Conservation (phyloP, 2,888 invertebrate species). For the Torymus aiolomorphi region DNA sequence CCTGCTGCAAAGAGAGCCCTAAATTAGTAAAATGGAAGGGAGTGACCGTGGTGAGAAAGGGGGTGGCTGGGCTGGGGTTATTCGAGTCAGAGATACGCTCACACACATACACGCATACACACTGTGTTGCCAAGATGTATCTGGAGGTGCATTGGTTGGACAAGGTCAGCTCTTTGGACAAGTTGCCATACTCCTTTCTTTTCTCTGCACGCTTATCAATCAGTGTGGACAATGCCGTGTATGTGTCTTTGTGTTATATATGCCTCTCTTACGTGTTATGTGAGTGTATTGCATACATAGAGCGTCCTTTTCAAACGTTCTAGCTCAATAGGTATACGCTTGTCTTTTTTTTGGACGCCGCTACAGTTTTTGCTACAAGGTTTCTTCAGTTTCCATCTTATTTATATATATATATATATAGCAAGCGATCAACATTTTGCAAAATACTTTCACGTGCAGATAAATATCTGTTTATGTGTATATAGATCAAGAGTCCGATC, state of each 20-base stretch:
- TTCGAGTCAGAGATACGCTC: not conserved
- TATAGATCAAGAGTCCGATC: not conserved
- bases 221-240: too few species aligned
- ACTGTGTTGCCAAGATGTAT: conserved; percentile 13
- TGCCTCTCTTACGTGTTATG: too few species aligned
- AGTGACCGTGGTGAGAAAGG: conserved; percentile 59
- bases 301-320: not conserved
- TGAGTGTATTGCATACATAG: too few species aligned
- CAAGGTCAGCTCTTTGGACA: not conserved
- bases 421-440: conserved; percentile 9
- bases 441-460: conserved; percentile 38
- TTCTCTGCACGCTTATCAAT: not conserved
- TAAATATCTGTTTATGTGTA: not conserved
- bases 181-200: conserved; percentile 1
- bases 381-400: not conserved
- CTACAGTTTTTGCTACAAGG: not conserved
- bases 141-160: conserved; percentile 7
- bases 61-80: not conserved
- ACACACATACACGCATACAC: conserved; percentile 4
- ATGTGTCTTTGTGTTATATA: too few species aligned
- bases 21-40: conserved; percentile 71
- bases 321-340: not conserved
- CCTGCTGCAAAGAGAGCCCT: conserved; percentile 87
- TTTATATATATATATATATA: not conserved
- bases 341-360: not conserved